Base-by-base conservation (phyloP, 2,113 vertebrate species). In the Sisor rabdophorus region DNA sequence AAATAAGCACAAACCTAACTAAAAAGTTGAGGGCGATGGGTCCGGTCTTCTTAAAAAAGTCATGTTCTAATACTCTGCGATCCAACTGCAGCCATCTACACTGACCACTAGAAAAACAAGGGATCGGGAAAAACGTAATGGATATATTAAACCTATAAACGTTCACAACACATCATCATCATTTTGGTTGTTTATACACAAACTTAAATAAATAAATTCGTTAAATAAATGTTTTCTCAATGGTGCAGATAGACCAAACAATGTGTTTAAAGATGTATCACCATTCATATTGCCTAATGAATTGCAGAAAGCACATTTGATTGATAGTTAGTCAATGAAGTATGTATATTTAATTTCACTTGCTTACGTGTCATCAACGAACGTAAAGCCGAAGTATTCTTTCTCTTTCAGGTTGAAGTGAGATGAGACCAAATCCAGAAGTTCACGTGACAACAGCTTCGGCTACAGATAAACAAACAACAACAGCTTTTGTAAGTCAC, bases 331-430 rank as follows among this genome's bases (percentile, higher is more conserved):
- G n/a, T n/a, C n/a, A n/a, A n/a, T n/a, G 32, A 12, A 47, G 44
- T 48, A 13, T 47, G 36, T 65, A 68, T 26, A 26, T 17, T 73
- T 58, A 12, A 40, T 3, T 17, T 44, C 8, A 40, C 80, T 63
- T 71, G 94, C 95, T 92, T 94, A 98, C 97, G 93, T 96, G 88
- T 99, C 97, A 79, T 98, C 96, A 0, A 91, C 94, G 91, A 95
- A 99, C 3, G 97, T 94, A 22, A 99, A 95, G 77, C 97, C 97
- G 73, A 99, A 99, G 88, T 96, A 99, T 73, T 99, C 96, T 86
- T 99, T 99, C 79, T 99, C 97, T 85, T 99, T 99, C 87, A 99
- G 93, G 87, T 98, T 99, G 91, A 99, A 99, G 88, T 99, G 97
- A 77, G 97, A 99, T 5, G 97, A 97, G 84, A 99, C 97, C 67